Conservation (phyloP, 2,797 vertebrate genomes). For the Eulemur mongoz region DNA sequence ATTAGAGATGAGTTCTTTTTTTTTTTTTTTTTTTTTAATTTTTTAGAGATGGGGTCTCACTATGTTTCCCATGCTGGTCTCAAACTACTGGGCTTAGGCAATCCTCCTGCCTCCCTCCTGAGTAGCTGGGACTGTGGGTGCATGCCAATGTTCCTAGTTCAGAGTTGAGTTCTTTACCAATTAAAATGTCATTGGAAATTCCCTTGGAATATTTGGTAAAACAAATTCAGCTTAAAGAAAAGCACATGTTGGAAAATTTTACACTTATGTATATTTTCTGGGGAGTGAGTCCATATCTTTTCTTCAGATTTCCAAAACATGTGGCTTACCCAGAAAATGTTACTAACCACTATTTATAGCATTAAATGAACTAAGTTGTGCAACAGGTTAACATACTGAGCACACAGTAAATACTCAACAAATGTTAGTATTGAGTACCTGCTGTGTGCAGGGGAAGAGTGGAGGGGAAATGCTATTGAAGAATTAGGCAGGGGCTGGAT, state of each 20-base stretch:
- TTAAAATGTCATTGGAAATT: conserved; percentile 30
- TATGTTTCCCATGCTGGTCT: no score
- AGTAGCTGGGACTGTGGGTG: no score
- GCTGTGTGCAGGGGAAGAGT: background rate
- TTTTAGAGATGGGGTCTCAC: no score
- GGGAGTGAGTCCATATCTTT: background rate
- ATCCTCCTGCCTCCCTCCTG: no score
- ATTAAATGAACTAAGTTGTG: conserved; percentile 22
- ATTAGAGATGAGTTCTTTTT: conserved; percentile 10
- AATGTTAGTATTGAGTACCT: background rate
- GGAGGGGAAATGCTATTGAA: background rate
- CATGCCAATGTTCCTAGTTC: background rate
- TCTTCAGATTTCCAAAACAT: background rate
- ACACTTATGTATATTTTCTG: background rate
- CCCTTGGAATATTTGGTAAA: background rate
- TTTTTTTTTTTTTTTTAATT: no score
- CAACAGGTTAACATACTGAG: background rate
- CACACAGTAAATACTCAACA: background rate
- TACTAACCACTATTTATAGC: conserved; percentile 12
- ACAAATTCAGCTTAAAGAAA: conserved; percentile 11
- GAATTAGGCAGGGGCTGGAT: background rate
- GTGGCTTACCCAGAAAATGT: conserved; percentile 2
- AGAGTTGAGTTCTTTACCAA: background rate
- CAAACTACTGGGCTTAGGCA: no score
- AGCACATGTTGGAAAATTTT: conserved; percentile 31